Base-by-base conservation (phyloP, 2,888 invertebrate genomes). In the Allacma fusca region DNA sequence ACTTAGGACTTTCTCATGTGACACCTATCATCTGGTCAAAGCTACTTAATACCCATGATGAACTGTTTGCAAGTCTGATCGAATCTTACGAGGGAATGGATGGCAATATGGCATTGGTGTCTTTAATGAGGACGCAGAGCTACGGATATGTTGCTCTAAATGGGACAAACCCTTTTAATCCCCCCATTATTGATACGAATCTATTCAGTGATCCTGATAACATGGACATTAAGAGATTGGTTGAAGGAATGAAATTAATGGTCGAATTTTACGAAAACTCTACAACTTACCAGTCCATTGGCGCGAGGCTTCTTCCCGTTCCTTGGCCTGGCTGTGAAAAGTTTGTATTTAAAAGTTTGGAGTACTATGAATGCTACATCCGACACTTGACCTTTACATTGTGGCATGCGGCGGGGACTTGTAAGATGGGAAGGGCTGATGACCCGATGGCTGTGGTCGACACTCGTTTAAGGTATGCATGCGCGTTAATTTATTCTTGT, bases 391-490 rank as follows among this genome's bases (percentile, higher is more conserved):
- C 80, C 0, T 67, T 70, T 43, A 67, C 69, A 23, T 19, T 74
- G 16, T 80, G 74, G 74, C 80, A 80, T 59, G 70, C 73, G 0
- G 67, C 75, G 12, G 65, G 76, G 1, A 80, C 80, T n/a, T 75
- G 76, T 71, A 67, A 50, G n/a, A 80, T 80, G 80, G 80, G 80
- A 16, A 72, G 21, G 29, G 29, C 16, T 5, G 76, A 68, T 23
- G 80, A 80, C 40, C 76, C 76, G 16, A 67, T 24, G 9, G 59
- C 76, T 26, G 80, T 78, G 0, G 76, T 80, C 12, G 78, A 78
- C 29, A 68, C 78, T 12, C 44, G 69, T 57, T 50, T 79, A 43
- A 57, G 73, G 78, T 78, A 34, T 34, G 34, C 34, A 34, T 7
- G 34, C 9, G 34, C 9, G 34, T 34, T 4, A 9, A 34, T 7